These are phyloP conservation scores for Nymphalis io DNA, from an alignment of 1,140 invertebrate species.

Conservation along the genomic window DNA sequence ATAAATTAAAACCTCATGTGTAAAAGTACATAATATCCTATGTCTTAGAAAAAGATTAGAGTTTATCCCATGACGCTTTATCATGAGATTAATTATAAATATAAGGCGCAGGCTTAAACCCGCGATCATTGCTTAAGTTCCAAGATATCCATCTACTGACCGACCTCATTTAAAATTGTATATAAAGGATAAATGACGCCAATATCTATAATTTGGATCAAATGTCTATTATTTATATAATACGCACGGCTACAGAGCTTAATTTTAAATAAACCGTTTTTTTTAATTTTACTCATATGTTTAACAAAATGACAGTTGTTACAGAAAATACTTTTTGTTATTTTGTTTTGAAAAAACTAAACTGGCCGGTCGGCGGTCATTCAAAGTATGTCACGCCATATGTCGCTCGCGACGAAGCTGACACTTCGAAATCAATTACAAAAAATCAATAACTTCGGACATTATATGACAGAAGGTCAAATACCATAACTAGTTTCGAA, in stretches of 20 bases:
- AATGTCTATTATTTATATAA: too few relatives aligned
- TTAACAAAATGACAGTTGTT: conserved; percentile 51
- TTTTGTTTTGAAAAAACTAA: conserved; percentile 53
- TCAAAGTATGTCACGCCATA: conserved; percentile 71
- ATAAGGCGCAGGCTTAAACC: too few relatives aligned
- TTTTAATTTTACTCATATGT: background rate
- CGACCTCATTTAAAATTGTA: too few relatives aligned
- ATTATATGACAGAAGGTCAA: conserved; percentile 63
- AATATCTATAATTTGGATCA: too few relatives aligned
- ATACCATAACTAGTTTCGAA: conserved; percentile 72
- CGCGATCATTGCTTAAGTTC: too few relatives aligned
- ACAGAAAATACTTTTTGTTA: conserved; percentile 28
- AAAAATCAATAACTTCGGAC: conserved; percentile 68
- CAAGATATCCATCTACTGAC: too few relatives aligned
- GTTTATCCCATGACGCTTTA: too few relatives aligned
- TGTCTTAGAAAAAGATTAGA: too few relatives aligned
- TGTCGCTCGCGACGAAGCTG: conserved; percentile 53
- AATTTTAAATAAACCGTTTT: background rate
- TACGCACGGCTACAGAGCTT: background rate
- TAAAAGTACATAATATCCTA: too few relatives aligned
- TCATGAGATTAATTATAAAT: too few relatives aligned
- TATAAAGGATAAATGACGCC: too few relatives aligned
- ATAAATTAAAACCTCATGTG: too few relatives aligned
- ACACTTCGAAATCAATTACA: conserved; percentile 62
- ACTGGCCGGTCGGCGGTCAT: conserved; percentile 58